A percentile compares a stretch with the other conserved stretches of the same genome.
Conservation (phyloP, 2,797 vertebrate genomes). For the Trachops cirrhosus region DNA sequence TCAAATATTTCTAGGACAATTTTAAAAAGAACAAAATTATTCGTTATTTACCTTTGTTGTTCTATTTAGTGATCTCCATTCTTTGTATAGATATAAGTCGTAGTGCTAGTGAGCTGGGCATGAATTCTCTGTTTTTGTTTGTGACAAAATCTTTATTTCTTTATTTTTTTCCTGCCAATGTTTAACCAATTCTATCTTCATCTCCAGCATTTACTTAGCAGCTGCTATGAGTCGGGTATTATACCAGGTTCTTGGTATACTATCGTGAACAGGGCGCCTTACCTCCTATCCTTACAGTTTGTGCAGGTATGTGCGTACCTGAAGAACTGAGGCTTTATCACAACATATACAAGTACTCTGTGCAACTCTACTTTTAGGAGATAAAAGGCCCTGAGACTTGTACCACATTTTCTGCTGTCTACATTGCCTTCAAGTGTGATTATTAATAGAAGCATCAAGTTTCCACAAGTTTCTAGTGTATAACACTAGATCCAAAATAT, state of each 20-base stretch:
- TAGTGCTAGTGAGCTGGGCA: background rate
- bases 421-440: background rate
- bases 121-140: background rate
- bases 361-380: background rate
- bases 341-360: background rate
- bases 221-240: background rate
- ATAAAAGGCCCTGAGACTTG: background rate
- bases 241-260: background rate
- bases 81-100: background rate
- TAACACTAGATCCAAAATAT: background rate
- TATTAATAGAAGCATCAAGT: background rate
- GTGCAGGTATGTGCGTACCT: background rate
- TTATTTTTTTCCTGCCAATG: background rate
- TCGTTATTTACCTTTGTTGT: conserved; percentile 32
- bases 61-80: background rate
- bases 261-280: background rate
- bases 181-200: background rate
- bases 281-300: background rate
- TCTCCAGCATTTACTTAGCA: background rate
- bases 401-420: background rate
- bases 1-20: background rate
- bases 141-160: background rate
- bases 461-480: background rate
- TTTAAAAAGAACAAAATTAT: background rate
- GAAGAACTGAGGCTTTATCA: background rate